Evolutionary conservation across 2,113 vertebrate genomes (phyloP).

Genomic region (Anguilla rostrata): DNA sequence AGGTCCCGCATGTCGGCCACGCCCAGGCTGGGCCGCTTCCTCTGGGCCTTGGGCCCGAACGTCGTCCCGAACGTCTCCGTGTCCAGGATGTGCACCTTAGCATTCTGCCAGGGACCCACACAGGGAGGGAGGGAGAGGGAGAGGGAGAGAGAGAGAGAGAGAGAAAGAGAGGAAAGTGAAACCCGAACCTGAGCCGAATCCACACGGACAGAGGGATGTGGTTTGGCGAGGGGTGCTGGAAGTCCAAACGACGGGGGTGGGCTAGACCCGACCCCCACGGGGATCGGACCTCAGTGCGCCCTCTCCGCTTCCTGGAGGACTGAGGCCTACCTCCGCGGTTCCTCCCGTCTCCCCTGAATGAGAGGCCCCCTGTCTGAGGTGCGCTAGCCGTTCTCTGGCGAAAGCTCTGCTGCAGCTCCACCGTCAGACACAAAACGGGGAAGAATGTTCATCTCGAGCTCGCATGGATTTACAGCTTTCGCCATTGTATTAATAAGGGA

Average conservation of each 20-base stretch:
- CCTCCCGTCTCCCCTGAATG: background rate
- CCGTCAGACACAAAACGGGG: background rate
- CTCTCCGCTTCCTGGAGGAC: background rate
- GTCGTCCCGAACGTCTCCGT: slow-evolving; percentile 93
- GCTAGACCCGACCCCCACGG: too few relatives aligned
- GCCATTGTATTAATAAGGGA: slow-evolving; percentile 1
- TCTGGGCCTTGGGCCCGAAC: slow-evolving; percentile 91
- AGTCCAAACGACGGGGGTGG: background rate
- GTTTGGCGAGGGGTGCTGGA: background rate
- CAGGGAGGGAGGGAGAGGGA: background rate
- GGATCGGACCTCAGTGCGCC: too few relatives aligned
- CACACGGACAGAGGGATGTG: background rate
- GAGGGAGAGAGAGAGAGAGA: background rate
- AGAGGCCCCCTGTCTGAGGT: background rate
- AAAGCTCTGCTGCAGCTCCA: background rate
- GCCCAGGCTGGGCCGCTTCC: slow-evolving; percentile 84
- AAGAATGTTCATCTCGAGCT: background rate
- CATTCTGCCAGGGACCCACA: slow-evolving; percentile 68
- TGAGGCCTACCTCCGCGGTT: background rate
- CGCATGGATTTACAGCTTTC: background rate
- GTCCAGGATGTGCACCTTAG: slow-evolving; percentile 96
- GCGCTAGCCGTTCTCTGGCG: background rate
- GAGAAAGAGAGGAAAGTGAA: background rate
- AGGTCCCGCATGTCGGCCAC: slow-evolving; percentile 84
- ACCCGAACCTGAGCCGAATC: background rate